Conservation (phyloP, 2,113 vertebrate species). For the Hemicordylus capensis region DNA sequence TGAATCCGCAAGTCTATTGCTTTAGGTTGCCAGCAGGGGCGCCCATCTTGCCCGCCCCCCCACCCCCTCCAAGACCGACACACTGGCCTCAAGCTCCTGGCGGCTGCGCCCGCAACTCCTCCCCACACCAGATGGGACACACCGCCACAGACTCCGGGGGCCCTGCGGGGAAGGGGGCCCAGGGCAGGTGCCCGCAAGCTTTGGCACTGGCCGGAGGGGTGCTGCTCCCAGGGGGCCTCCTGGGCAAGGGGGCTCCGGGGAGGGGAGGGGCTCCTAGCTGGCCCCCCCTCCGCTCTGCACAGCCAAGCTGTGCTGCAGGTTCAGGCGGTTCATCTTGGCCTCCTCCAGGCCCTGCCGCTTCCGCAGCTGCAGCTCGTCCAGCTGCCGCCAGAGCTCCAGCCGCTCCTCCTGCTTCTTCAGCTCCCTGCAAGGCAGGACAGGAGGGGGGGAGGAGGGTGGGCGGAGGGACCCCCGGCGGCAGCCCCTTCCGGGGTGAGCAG, state of each 20-base stretch:
- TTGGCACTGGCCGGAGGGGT: conserved; percentile 53
- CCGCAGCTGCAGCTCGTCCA: conserved; percentile 87
- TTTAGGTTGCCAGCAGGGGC: not conserved
- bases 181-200: conserved; percentile 67
- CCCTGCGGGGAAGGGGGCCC: conserved; percentile 43
- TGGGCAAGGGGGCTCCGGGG: not conserved
- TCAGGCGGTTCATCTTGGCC: conserved; percentile 62
- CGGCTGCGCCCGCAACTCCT: not conserved
- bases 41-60: not conserved
- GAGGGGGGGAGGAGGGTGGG: not conserved
- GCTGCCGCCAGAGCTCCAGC: conserved; percentile 84
- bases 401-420: conserved; percentile 87
- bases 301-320: conserved; percentile 73
- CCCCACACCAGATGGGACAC: too few species aligned
- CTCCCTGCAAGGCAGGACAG: conserved; percentile 75
- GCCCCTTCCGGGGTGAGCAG: too few species aligned
- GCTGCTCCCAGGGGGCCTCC: not conserved
- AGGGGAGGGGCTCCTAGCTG: conserved; percentile 63
- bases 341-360: conserved; percentile 84
- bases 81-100: not conserved
- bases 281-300: conserved; percentile 77
- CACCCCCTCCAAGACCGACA: not conserved
- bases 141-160: not conserved
- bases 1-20: not conserved
- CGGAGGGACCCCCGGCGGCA: not conserved